Conservation (phyloP, 2,888 invertebrate species). For the Cremastobaeus sp. region DNA sequence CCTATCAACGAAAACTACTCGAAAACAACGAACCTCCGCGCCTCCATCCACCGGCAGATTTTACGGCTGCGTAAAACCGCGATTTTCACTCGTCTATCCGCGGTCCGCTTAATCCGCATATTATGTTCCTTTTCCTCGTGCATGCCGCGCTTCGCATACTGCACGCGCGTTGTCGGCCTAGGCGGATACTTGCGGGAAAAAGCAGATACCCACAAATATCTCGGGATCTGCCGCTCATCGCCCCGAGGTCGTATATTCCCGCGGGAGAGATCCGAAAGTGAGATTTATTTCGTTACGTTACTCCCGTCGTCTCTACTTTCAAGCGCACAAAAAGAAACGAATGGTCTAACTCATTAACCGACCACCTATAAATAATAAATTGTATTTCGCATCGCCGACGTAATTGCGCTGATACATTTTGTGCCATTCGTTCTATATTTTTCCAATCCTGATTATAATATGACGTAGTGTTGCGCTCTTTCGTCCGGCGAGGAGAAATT, state of each 20-base stretch:
- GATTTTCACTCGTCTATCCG: conserved; percentile 67
- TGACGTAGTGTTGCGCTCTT: no score
- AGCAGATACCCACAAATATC: conserved; percentile 47
- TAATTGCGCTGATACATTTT: no score
- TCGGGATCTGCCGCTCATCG: conserved; percentile 48
- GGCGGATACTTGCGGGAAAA: conserved; percentile 33
- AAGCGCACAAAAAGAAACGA: conserved; percentile 60
- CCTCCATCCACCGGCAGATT: conserved; percentile 71
- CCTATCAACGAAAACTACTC: conserved; percentile 64
- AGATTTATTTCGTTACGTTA: conserved; percentile 67
- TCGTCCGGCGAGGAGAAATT: no score
- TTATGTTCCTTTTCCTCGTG: conserved; percentile 57
- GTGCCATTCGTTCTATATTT: no score
- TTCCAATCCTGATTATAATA: no score
- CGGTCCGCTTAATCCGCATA: conserved; percentile 60
- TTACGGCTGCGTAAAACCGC: conserved; percentile 72
- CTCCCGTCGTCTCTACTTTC: conserved; percentile 43
- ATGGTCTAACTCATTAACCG: conserved; percentile 64
- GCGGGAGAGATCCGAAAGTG: conserved; percentile 66
- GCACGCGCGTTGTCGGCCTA: conserved; percentile 15
- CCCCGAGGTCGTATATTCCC: conserved; percentile 58
- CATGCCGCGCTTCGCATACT: conserved; percentile 35
- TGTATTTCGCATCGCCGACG: no score
- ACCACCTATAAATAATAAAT: conserved; percentile 64
- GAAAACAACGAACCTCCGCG: conserved; percentile 66